Percentiles rank a stretch among this genome's conserved stretches.
phyloP scores from a whole-genome alignment of 2,113 vertebrate species.

The Cololabis saira region DNA sequence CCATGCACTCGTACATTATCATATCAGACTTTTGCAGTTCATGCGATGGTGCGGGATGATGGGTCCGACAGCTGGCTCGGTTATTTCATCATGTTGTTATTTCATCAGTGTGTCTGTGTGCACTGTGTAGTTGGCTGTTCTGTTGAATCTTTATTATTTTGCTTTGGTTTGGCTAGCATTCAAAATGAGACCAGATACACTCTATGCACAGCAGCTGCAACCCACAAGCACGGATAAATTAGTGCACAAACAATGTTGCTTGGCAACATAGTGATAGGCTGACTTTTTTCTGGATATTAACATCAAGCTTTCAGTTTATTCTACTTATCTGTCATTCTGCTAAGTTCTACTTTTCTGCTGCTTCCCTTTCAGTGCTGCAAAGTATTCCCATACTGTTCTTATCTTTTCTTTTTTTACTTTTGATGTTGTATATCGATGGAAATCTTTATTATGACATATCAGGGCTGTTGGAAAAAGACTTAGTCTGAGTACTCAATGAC shows the following conservation, averaged over 20 bases:
- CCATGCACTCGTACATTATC: background rate
- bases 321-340: constrained; percentile 15
- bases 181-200: background rate
- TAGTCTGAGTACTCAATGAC: too few species aligned
- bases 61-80: background rate
- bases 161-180: too few species aligned
- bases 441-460: too few species aligned
- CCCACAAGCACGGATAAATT: constrained; percentile 8
- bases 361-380: background rate
- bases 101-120: background rate
- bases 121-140: background rate
- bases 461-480: too few species aligned
- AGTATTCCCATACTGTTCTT: too few species aligned
- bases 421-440: too few species aligned
- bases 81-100: background rate
- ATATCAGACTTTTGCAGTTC: background rate
- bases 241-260: constrained; percentile 8
- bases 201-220: constrained; percentile 8
- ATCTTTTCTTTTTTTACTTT: too few species aligned
- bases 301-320: constrained; percentile 12
- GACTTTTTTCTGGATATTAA: constrained; percentile 1
- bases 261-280: background rate
- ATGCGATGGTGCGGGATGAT: too few species aligned
- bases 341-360: constrained; percentile 3
- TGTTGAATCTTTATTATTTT: too few species aligned